Evolutionary conservation across 2,113 vertebrate species (phyloP).

Genomic region (Istiophorus platypterus): DNA sequence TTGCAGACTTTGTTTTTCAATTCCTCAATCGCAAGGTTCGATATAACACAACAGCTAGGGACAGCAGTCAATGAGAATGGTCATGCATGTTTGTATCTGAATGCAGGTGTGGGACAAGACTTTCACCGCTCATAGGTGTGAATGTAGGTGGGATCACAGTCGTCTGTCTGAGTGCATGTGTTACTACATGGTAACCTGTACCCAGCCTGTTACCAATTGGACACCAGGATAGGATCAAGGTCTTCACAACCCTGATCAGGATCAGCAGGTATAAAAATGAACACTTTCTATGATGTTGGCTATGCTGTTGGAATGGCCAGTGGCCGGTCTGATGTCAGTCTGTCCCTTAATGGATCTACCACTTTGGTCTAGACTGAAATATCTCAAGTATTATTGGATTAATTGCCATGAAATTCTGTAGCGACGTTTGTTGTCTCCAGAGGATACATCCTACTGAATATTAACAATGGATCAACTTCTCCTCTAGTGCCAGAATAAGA

Average conservation of each 20-base stretch:
- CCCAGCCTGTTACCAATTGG: not conserved
- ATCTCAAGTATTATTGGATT: no score
- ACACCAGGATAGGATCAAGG: not conserved
- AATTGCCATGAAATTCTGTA: no score
- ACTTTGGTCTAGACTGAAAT: no score
- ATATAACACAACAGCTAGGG: not conserved
- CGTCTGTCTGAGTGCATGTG: not conserved
- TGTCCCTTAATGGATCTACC: not conserved
- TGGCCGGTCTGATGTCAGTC: not conserved
- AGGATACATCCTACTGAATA: no score
- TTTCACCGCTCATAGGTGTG: not conserved
- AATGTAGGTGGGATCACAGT: not conserved
- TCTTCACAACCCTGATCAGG: not conserved
- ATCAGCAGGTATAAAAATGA: not conserved
- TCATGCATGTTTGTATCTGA: not conserved
- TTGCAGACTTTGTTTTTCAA: slow-evolving; percentile 9
- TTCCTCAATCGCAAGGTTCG: not conserved
- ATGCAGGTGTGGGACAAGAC: slow-evolving; percentile 1
- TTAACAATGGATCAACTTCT: no score
- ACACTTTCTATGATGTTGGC: not conserved
- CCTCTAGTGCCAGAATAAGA: no score
- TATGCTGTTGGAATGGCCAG: not conserved
- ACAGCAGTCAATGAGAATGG: not conserved
- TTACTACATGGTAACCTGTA: not conserved
- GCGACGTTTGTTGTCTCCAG: no score